A percentile compares a stretch with the other conserved stretches of the same genome.
phyloP scores from a whole-genome alignment of 2,113 vertebrate genomes.

The Macquaria australasica region DNA sequence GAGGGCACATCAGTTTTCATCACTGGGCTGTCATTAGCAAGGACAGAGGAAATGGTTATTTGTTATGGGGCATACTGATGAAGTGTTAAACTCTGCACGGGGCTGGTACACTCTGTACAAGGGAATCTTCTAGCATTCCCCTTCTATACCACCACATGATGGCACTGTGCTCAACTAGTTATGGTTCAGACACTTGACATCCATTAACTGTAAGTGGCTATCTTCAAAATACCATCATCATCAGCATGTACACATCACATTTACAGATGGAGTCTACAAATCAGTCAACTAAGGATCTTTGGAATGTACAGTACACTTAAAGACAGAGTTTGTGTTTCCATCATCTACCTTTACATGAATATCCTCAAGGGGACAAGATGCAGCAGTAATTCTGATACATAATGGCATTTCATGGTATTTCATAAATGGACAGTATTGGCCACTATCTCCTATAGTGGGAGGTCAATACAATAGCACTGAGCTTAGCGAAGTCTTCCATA shows the following conservation, averaged over 20 bases:
- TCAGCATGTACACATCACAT: background rate
- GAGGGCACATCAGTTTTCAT: background rate
- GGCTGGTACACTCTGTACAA: background rate
- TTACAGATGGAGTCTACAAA: background rate
- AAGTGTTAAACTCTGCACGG: background rate
- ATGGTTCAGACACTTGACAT: background rate
- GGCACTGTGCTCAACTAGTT: constrained; percentile 38
- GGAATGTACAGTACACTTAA: background rate
- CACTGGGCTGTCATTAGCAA: background rate
- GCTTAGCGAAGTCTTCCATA: background rate
- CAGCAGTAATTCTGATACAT: background rate
- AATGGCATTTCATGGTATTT: background rate
- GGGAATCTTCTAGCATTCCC: background rate
- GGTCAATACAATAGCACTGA: too few relatives aligned
- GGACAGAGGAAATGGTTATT: background rate
- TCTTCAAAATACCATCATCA: background rate
- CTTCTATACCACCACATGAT: constrained; percentile 28
- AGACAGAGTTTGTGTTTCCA: background rate
- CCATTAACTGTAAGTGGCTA: background rate
- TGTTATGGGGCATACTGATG: background rate
- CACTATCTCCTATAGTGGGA: background rate
- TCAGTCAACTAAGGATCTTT: too few relatives aligned
- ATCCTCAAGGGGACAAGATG: background rate
- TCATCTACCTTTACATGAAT: background rate
- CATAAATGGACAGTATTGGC: background rate